Percentiles rank a stretch among this genome's conserved stretches.
Evolutionary conservation across 2,888 invertebrate genomes (phyloP).

Genomic region (Campoplex capitator): DNA sequence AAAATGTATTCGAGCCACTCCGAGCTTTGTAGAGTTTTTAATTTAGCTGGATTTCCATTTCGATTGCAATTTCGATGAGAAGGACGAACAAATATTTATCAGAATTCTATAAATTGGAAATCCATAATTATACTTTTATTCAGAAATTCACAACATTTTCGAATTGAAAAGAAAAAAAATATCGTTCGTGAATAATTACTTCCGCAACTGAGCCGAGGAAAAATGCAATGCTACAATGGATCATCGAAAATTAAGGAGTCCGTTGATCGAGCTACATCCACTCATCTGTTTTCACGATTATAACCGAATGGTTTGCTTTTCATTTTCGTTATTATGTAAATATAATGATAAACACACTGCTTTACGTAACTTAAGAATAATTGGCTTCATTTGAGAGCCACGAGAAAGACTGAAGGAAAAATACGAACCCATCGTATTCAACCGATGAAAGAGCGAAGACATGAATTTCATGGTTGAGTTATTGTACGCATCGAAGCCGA

Average conservation of each 20-base stretch:
- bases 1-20: not conserved
- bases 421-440: constrained; percentile 9
- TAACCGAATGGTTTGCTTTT: not conserved
- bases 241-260: not conserved
- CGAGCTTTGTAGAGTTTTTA: not conserved
- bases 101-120: not conserved
- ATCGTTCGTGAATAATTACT: not conserved
- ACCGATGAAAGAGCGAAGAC: not conserved
- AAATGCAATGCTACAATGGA: not conserved
- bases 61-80: not conserved
- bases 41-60: not conserved
- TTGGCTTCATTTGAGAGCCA: not conserved
- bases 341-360: not conserved
- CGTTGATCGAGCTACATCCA: too few relatives aligned
- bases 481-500: constrained; percentile 6
- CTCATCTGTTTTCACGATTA: not conserved
- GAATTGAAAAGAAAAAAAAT: not conserved
- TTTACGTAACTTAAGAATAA: not conserved
- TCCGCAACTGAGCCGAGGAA: not conserved
- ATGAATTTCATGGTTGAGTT: constrained; percentile 37
- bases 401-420: constrained; percentile 13
- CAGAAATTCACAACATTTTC: not conserved
- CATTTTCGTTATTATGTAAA: not conserved
- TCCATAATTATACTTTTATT: not conserved
- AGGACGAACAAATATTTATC: not conserved